These are phyloP conservation scores for Leptogaster cylindrica DNA, from an alignment of 2,888 invertebrate genomes.

Conservation along the genomic window DNA sequence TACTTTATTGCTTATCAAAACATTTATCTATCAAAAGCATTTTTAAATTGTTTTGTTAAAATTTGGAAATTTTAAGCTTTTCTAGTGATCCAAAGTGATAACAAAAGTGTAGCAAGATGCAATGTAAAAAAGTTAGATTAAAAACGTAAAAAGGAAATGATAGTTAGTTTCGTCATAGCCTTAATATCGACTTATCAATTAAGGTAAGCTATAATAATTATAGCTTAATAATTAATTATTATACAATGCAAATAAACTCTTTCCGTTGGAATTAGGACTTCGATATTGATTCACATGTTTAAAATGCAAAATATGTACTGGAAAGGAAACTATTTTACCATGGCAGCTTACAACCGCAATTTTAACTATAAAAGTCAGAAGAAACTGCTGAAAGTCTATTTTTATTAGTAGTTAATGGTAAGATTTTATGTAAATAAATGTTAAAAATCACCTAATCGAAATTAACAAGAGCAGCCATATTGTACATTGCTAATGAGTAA, in stretches of 20 bases:
- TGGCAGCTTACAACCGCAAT: constrained; percentile 28
- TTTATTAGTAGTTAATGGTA: constrained; percentile 30
- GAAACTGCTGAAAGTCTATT: constrained; percentile 13
- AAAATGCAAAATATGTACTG: too few species aligned
- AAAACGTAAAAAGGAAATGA: constrained; percentile 11
- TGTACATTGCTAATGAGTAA: constrained; percentile 16
- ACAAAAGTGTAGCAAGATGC: neutral
- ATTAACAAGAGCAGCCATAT: neutral
- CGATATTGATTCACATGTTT: neutral
- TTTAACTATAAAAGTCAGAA: too few species aligned
- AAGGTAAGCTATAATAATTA: constrained; percentile 5
- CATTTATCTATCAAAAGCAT: constrained; percentile 9
- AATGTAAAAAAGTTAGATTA: constrained; percentile 3
- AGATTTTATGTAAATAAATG: constrained; percentile 35
- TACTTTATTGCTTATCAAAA: too few species aligned
- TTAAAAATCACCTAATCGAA: constrained; percentile 19
- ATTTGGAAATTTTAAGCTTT: constrained; percentile 13
- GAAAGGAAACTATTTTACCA: too few species aligned
- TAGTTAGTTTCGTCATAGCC: constrained; percentile 32
- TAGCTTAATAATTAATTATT: neutral
- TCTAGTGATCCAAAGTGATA: constrained; percentile 38
- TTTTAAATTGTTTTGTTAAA: constrained; percentile 6
- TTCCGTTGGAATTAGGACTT: constrained; percentile 18
- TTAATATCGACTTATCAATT: constrained; percentile 39
- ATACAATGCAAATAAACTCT: neutral